Base-by-base conservation (phyloP, 2,797 vertebrate species). In the Channallabes apus region DNA sequence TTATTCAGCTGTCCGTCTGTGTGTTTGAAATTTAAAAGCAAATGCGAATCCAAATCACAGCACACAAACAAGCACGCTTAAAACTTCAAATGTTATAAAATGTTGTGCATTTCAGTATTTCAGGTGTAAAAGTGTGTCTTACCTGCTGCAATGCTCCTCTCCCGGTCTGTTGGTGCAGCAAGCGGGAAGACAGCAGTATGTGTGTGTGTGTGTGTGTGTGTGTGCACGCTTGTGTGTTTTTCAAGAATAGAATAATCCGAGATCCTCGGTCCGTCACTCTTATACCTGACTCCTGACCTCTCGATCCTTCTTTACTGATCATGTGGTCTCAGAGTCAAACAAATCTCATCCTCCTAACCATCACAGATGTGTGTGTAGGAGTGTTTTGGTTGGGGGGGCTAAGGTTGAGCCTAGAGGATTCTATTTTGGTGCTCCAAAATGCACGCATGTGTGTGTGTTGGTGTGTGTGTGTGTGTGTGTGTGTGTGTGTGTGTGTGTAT, bases 261-360 rank as follows among this genome's bases (percentile, higher is more conserved):
- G 24, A 64, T 18, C 41, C 68, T 46, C 65, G 0, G 5, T 1
- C 12, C 59, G 2, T 32, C 4, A 80, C 87, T 92, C 93, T 93
- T 94, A 94, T 94, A 94, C 15, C 41, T 12, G 79, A 68, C 58
- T 80, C 12, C 69, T 94, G 93, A 93, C 94, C 93, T 88, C 67
- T 15, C 46, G 46, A 81, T 85, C 88, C 85, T 86, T 86, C 88
- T 87, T 93, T 91, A 86, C 82, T 87, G 87, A 90, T 93, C 93
- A 94, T 90, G 83, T 92, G 61, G 86, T 89, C n/a, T 8, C 7
- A 87, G 88, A 90, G 88, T 92, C 91, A 90, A 84, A 20, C 82
- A 80, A 88, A 86, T 84, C 80, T 69, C 46, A 1, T 69, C 46
- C 65, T 35, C 20, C 22, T 46, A 38, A 2, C 54, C 20, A n/a